Evolutionary conservation across 2,888 invertebrate genomes (phyloP).

Genomic region (Ashinkailepas kermadecensis): DNA sequence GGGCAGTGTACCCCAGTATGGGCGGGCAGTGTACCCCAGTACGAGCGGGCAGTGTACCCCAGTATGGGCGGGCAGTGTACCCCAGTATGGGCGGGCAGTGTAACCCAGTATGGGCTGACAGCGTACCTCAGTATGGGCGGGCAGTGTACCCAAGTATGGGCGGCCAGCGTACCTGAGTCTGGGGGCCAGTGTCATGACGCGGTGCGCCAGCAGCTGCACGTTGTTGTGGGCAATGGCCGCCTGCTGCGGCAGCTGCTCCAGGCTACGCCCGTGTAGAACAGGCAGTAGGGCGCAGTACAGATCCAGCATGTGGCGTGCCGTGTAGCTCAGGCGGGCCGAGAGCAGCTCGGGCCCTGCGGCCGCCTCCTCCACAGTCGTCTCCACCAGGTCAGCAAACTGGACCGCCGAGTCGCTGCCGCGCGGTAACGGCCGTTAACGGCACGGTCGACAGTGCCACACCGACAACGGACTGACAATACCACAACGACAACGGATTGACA

Average conservation of each 20-base stretch:
- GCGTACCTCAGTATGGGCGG: too few relatives aligned
- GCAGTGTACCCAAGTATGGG: too few relatives aligned
- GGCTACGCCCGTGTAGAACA: constrained; percentile 65
- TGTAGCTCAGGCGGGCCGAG: constrained; percentile 58
- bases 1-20: too few relatives aligned
- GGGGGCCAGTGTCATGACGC: neutral
- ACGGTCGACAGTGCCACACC: constrained; percentile 42
- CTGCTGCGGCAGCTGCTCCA: constrained; percentile 80
- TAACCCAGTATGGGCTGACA: too few relatives aligned
- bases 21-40: too few relatives aligned
- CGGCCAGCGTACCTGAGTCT: neutral
- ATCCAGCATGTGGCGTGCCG: constrained; percentile 64
- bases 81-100: too few relatives aligned
- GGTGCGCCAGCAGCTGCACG: constrained; percentile 1
- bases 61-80: too few relatives aligned
- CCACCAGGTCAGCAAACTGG: constrained; percentile 56
- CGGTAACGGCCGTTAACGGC: neutral
- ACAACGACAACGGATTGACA: too few relatives aligned
- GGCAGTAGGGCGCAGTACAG: constrained; percentile 70
- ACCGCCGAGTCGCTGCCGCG: constrained; percentile 47
- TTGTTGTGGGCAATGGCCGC: constrained; percentile 44
- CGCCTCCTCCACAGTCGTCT: constrained; percentile 58
- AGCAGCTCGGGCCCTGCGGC: constrained; percentile 52
- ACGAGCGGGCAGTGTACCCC: too few relatives aligned
- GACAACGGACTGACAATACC: too few relatives aligned